Evolutionary conservation across 2,888 invertebrate species (phyloP).

Genomic region (Dascillus cervinus): DNA sequence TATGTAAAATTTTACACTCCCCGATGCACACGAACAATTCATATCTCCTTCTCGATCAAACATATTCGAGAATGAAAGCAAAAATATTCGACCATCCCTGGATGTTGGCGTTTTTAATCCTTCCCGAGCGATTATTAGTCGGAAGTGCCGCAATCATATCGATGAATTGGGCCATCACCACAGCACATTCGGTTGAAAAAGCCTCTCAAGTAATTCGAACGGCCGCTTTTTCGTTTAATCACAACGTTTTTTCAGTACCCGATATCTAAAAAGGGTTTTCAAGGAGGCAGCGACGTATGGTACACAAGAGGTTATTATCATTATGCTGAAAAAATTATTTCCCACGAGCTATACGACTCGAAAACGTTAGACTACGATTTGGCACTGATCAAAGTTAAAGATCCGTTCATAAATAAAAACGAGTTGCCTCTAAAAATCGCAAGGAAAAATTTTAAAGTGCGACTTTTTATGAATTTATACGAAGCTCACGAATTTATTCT

Average conservation of each 20-base stretch:
- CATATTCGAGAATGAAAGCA: too few relatives aligned
- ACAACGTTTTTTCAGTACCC: slow-evolving; percentile 7
- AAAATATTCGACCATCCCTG: slow-evolving; percentile 5
- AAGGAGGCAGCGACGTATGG: slow-evolving; percentile 7
- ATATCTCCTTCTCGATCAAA: too few relatives aligned
- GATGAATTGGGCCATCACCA: slow-evolving; percentile 6
- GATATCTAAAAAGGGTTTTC: slow-evolving; percentile 5
- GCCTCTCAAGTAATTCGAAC: background rate
- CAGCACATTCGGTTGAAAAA: slow-evolving; percentile 3
- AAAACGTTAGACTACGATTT: slow-evolving; percentile 7
- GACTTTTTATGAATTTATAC: too few relatives aligned
- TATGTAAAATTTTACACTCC: too few relatives aligned
- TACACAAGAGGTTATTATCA: slow-evolving; percentile 5
- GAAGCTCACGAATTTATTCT: too few relatives aligned
- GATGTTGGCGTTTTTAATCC: slow-evolving; percentile 5
- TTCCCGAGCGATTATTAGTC: slow-evolving; percentile 3
- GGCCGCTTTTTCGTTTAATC: too few relatives aligned
- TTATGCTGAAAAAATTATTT: slow-evolving; percentile 3
- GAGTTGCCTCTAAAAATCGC: slow-evolving; percentile 5
- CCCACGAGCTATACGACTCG: slow-evolving; percentile 3
- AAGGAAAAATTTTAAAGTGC: too few relatives aligned
- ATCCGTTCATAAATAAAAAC: slow-evolving; percentile 1
- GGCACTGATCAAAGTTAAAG: slow-evolving; percentile 4
- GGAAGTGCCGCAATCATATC: slow-evolving; percentile 5
- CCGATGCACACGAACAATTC: too few relatives aligned